Evolutionary conservation across 2,888 invertebrate species (phyloP).

Genomic region (Spatulosminthurus flaviceps): DNA sequence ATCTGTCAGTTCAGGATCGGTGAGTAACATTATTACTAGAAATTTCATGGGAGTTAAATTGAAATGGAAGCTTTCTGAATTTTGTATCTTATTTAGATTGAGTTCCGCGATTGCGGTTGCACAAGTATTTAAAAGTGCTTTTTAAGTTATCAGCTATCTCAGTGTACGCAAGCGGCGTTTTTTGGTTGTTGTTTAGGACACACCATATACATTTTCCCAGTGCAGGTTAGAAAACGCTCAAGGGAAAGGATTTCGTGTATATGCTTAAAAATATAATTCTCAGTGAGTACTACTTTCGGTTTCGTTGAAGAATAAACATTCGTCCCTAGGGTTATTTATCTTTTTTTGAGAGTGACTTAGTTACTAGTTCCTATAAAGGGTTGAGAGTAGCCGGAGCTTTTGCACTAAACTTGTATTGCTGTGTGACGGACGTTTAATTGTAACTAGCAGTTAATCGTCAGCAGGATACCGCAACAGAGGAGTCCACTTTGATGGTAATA

Average conservation of each 20-base stretch:
- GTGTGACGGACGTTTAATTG: background rate
- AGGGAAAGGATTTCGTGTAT: background rate
- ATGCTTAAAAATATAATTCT: conserved; percentile 15
- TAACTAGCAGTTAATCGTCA: conserved; percentile 25
- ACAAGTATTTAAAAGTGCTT: background rate
- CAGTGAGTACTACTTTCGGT: background rate
- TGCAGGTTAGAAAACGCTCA: background rate
- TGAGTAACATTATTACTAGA: conserved; percentile 38
- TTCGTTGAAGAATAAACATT: background rate
- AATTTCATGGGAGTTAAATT: background rate
- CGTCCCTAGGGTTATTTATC: conserved; percentile 15
- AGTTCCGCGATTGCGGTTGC: background rate
- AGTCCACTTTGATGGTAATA: conserved; percentile 15
- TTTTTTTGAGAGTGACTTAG: background rate
- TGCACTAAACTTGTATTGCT: too few relatives aligned
- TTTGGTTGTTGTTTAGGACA: too few relatives aligned
- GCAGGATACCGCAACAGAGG: conserved; percentile 21
- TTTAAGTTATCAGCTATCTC: background rate
- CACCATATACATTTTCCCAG: too few relatives aligned
- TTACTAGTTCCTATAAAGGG: too few relatives aligned
- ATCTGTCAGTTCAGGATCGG: conserved; percentile 91
- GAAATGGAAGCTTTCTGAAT: background rate
- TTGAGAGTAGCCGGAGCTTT: too few relatives aligned
- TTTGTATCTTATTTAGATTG: background rate
- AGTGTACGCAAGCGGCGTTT: too few relatives aligned